Percentiles rank a stretch among this genome's conserved stretches.
These are phyloP conservation scores for Sula dactylatra DNA, from an alignment of 2,113 vertebrate genomes.

Conservation along the genomic window DNA sequence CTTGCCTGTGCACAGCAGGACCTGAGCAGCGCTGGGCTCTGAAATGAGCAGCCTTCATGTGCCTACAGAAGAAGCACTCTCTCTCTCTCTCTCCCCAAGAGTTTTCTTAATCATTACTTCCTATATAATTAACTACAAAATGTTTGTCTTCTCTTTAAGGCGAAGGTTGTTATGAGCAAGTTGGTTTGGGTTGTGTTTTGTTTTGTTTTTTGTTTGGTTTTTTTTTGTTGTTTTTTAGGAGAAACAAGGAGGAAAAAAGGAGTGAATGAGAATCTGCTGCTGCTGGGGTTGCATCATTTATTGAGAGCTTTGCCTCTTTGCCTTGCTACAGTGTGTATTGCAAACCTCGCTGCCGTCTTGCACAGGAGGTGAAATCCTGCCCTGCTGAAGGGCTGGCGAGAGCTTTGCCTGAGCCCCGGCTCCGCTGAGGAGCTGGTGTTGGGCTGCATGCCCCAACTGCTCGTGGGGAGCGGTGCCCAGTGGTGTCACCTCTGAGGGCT, in stretches of 20 bases:
- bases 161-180: neutral
- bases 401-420: neutral
- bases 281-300: conserved; percentile 22
- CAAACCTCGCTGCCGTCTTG: neutral
- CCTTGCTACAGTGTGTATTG: neutral
- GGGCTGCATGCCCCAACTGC: neutral
- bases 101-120: conserved; percentile 3
- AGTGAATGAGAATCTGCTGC: neutral
- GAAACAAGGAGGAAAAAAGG: neutral
- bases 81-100: neutral
- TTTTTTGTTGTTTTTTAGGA: neutral
- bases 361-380: neutral
- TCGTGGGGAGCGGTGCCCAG: rapidly evolving
- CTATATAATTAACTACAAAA: neutral
- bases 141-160: conserved; percentile 11
- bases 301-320: conserved; percentile 7
- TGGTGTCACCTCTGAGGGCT: neutral
- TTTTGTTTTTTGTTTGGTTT: no score
- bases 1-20: neutral
- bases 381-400: neutral
- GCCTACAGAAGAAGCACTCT: neutral
- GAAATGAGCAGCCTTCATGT: neutral
- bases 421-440: neutral
- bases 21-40: neutral
- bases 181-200: neutral